Evolutionary conservation across 2,797 vertebrate genomes (phyloP), one percentile per base, ranked within the genome.

Genomic region (Hemibagrus guttatus): DNA sequence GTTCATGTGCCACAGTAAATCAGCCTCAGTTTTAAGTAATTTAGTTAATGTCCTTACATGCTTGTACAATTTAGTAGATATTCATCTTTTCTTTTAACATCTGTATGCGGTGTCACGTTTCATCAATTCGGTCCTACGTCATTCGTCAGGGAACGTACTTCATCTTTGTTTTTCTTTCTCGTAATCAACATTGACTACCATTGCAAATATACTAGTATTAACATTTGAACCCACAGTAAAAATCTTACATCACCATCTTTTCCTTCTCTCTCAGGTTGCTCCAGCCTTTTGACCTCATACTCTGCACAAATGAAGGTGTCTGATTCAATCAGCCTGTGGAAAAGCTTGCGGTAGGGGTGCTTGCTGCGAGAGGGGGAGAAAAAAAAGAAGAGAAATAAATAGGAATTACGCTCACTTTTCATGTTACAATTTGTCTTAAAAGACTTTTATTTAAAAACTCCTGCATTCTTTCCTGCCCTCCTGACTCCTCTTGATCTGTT

Each of bases 301-400:
- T 76, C 83, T 74, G 74, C 80, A 87, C 86, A 89, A 89, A 89
- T 87, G 88, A 87, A 87, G 81, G 88, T 89, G 88, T 89, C 88
- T 87, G 76, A 86, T 85, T 87, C 86, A 87, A 89, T 89, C 88
- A 89, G 68, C 42, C 81, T 84, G 74, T 83, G 84, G 81, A 88
- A 86, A 83, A 79, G 58, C 87, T 79, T 72, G 84, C 74, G 59
- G 54, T 54, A 21, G 52, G 28, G 71, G 35, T 19, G 39, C 79
- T 64, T 81, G 59, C 58, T 63, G 54, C 66, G 71, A 85, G 63
- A 63, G 49, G 13, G 39, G 39, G 31, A 2, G 21, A n/a, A 59
- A 61, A 26, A 28, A 0, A 19, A 66, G n/a, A 14, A 87, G 74
- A 58, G 54, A 52, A 35, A 85, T 75, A 83, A 85, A 88, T 76